Conservation (phyloP, 2,888 invertebrate genomes). For the Eueremaeus valkanovi region DNA sequence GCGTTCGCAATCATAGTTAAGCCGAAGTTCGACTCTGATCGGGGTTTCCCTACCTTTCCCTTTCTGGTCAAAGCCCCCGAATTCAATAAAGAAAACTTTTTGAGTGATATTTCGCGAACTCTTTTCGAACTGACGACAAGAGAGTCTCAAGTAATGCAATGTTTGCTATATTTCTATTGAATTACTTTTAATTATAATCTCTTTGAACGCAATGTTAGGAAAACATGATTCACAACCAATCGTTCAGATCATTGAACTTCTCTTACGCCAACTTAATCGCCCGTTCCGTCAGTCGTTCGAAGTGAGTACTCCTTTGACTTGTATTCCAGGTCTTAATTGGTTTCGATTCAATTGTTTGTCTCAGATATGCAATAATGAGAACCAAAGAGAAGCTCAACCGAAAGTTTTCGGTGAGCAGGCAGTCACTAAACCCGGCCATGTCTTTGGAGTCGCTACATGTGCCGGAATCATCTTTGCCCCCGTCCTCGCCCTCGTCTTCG, state of each 20-base stretch:
- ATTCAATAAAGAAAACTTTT: conserved; percentile 29
- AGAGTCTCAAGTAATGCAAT: neutral
- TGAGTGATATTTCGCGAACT: neutral
- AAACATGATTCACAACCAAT: neutral
- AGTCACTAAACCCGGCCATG: conserved; percentile 10
- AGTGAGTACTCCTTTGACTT: conserved; percentile 26
- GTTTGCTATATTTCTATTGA: neutral
- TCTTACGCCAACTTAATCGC: conserved; percentile 21
- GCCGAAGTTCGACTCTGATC: neutral
- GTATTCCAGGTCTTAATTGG: neutral
- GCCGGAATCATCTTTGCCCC: neutral
- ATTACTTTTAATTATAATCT: neutral
- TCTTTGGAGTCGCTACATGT: conserved; percentile 33
- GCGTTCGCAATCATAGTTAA: conserved; percentile 29
- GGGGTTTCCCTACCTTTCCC: conserved; percentile 22
- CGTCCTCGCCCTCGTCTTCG: conserved; percentile 10
- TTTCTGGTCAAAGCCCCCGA: conserved; percentile 30
- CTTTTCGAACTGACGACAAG: neutral
- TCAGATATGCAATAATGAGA: conserved; percentile 24
- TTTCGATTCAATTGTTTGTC: neutral
- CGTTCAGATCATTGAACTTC: conserved; percentile 20
- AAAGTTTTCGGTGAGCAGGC: conserved; percentile 24
- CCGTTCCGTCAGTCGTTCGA: conserved; percentile 28
- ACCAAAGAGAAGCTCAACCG: conserved; percentile 39
- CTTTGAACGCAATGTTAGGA: neutral